These are phyloP conservation scores for Eulemur rubriventer DNA, from an alignment of 2,797 vertebrate species.

Conservation along the genomic window DNA sequence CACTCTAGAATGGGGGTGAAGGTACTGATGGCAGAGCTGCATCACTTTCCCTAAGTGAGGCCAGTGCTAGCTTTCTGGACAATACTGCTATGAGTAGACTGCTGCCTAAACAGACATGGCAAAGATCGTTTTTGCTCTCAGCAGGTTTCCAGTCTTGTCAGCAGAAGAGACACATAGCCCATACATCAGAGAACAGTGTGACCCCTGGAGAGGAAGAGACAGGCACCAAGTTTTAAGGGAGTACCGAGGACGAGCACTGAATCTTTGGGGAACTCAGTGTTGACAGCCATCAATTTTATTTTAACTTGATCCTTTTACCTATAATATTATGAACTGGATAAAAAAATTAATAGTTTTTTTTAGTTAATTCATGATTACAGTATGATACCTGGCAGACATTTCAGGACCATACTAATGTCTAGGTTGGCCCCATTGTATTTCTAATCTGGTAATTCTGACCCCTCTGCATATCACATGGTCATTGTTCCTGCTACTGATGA, in stretches of 20 bases:
- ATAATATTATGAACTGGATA: neutral
- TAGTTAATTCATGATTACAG: neutral
- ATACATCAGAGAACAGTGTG: neutral
- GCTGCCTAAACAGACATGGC: neutral
- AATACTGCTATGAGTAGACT: neutral
- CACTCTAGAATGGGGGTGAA: neutral
- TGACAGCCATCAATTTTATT: neutral
- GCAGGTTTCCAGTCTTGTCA: neutral
- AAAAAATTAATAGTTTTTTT: neutral
- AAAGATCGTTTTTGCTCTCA: neutral
- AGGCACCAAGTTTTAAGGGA: neutral
- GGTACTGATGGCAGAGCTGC: neutral
- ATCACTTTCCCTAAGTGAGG: neutral
- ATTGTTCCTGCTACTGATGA: neutral
- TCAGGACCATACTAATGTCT: neutral
- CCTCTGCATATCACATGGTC: neutral
- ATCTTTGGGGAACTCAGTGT: neutral
- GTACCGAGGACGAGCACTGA: neutral
- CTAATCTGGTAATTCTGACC: neutral
- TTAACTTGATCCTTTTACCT: neutral
- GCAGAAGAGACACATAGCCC: neutral
- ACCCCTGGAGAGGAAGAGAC: neutral
- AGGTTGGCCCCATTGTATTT: neutral
- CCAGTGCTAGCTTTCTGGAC: neutral
- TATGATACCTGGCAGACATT: neutral